Evolutionary conservation across 2,113 vertebrate genomes (phyloP), one percentile per base, ranked within the genome.

Genomic region (Xiphorhynchus elegans): DNA sequence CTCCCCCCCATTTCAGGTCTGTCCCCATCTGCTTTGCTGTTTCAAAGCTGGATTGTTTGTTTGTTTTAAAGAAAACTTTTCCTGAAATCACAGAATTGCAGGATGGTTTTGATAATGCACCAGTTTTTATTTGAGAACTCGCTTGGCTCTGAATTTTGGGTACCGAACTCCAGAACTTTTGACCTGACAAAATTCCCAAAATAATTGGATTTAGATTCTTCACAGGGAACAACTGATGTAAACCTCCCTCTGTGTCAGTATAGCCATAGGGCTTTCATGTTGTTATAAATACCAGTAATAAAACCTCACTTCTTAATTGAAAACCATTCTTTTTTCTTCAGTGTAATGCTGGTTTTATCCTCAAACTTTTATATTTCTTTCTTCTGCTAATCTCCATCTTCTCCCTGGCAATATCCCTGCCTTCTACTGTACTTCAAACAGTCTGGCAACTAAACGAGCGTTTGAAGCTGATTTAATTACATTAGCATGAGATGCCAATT

Each of bases 391-490:
- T 86, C 79, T 4, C 2, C 60, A 39, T 81, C 87, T 78, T 95
- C 39, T 94, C 53, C 59, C 60, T 95, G 92, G 91, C 79, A 66
- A 16, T 53, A 42, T 77, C 49, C 39, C 59, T 67, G 6, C 39
- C 24, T 82, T 87, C 75, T 80, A 53, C 86, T 90, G 70, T 70
- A 37, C 64, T 84, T 91, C 50, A 89, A 83, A 93, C 62, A 52
- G 62, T 42, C 75, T 73, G 78, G 67, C 92, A 93, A 73, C 23
- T 56, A 10, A 64, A 49, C 0, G 28, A 74, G 37, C 29, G 81
- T 74, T 67, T 77, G 88, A 76, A 68, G 37, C 64, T 75, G 67
- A 94, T 87, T 89, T 84, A 87, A 86, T 93, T 87, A 59, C 15
- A 82, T 73, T 90, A 84, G 68, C 33, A n/a, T 59, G 82, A 92